phyloP scores from a whole-genome alignment of 1,140 invertebrate genomes.

The Rhagoletis zephyria region DNA sequence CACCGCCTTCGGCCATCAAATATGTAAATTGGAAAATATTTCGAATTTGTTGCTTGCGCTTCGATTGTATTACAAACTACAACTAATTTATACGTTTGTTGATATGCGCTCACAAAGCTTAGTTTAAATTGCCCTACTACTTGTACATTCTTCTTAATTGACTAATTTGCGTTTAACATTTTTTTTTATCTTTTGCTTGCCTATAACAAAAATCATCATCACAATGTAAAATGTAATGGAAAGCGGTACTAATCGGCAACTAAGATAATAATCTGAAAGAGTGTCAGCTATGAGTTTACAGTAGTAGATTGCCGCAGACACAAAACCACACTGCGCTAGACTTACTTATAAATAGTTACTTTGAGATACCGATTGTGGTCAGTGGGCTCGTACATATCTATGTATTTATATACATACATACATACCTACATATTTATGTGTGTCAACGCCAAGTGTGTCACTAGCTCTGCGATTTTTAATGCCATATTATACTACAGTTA shows the following conservation, averaged over 20 bases:
- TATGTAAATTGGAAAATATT: too few species aligned
- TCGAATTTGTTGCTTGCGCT: too few species aligned
- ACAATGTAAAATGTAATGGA: background rate
- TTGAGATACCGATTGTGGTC: slow-evolving; percentile 5
- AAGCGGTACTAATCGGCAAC: background rate
- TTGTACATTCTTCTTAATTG: too few species aligned
- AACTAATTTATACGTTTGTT: too few species aligned
- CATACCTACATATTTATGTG: background rate
- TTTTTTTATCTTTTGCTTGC: background rate
- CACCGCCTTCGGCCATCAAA: too few species aligned
- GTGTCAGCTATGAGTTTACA: background rate
- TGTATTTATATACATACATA: background rate
- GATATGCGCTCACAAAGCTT: too few species aligned
- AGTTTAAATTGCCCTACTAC: too few species aligned
- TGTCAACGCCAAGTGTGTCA: background rate
- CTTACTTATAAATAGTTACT: background rate
- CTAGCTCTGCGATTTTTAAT: background rate
- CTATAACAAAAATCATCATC: background rate
- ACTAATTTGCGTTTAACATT: too few species aligned
- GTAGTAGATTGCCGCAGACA: background rate
- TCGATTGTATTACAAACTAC: too few species aligned
- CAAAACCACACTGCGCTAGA: background rate
- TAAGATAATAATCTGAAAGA: slow-evolving; percentile 21
- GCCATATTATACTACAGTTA: background rate
- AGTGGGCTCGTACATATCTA: background rate